Evolutionary conservation across 2,888 invertebrate genomes (phyloP).

Genomic region (Blastobasis lacticolella): DNA sequence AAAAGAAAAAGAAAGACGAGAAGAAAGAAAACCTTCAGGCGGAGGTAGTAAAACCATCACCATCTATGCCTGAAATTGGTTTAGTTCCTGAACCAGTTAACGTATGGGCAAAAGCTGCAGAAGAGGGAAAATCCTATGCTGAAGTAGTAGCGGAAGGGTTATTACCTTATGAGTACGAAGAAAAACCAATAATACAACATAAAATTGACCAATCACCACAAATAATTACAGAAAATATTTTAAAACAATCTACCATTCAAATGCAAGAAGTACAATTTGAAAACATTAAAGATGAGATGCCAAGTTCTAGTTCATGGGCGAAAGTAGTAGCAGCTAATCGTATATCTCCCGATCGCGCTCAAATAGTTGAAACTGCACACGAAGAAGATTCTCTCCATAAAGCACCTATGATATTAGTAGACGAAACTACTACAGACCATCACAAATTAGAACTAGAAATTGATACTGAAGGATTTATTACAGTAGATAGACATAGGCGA

Average conservation of each 20-base stretch:
- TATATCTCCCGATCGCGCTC: slow-evolving; percentile 42
- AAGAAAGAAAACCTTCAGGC: slow-evolving; percentile 25
- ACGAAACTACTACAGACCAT: slow-evolving; percentile 37
- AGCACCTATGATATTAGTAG: slow-evolving; percentile 52
- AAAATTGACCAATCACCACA: too few species aligned
- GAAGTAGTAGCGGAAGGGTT: slow-evolving; percentile 75
- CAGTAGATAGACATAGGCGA: slow-evolving; percentile 59
- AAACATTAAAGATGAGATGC: slow-evolving; percentile 11
- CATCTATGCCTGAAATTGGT: slow-evolving; percentile 5
- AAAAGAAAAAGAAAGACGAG: slow-evolving; percentile 50
- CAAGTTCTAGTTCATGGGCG: slow-evolving; percentile 48
- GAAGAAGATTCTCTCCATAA: slow-evolving; percentile 19
- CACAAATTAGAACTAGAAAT: slow-evolving; percentile 36
- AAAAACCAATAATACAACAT: slow-evolving; percentile 8
- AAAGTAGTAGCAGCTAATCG: slow-evolving; percentile 52
- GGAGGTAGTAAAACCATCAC: slow-evolving; percentile 12
- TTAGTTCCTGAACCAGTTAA: slow-evolving; percentile 31
- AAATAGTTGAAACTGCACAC: slow-evolving; percentile 23
- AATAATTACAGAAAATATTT: not conserved
- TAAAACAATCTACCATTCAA: too few species aligned
- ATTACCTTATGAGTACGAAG: slow-evolving; percentile 13
- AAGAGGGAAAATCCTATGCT: slow-evolving; percentile 81
- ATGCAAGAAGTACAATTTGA: slow-evolving; percentile 2
- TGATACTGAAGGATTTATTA: slow-evolving; percentile 65
- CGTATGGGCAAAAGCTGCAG: slow-evolving; percentile 65